Evolutionary conservation across 2,888 invertebrate genomes (phyloP), one percentile per base, ranked within the genome.

Genomic region (Phragmatobia fuliginosa): DNA sequence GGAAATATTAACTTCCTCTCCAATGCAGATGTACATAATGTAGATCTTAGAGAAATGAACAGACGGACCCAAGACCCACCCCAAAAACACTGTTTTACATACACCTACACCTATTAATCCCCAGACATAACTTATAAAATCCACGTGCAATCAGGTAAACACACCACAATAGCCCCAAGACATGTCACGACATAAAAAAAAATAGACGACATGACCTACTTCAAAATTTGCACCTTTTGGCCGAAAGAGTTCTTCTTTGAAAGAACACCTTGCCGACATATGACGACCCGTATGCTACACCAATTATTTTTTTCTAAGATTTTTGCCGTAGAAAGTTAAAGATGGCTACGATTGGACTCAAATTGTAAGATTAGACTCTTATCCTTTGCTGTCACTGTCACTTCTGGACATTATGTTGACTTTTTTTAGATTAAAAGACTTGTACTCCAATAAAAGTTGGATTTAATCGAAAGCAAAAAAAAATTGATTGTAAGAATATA

Each of bases 171-270:
- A 72, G 66, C 52, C 62, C 33, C 64, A 71, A 67, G 68, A 73
- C 72, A 76, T 78, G 82, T 80, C 81, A 84, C 76, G 73, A 41
- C 72, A 71, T 81, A 86, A 89, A 88, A 88, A 86, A 86, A 80
- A 49, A 75, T 71, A 79, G 64, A 87, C 87, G 85, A 31, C 66
- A 87, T 93, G 94, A 93, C 92, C 94, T 92, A 93, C 89, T 93
- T 91, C 85, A 90, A 85, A 85, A 87, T 91, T 91, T 88, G 93
- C 94, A 94, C 92, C 94, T 94, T 94, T 93, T 83, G 45, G 78
- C 76, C 80, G 82, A 90, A 91, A 92, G 90, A 92, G 91, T 91
- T 92, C 86, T 80, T 79, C 85, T 91, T 89, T 87, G 88, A 75
- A 78, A 71, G 75, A 83, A 73, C 94, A 94, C 93, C 94, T 94